A percentile compares a stretch with the other conserved stretches of the same genome.
Evolutionary conservation across 1,140 invertebrate genomes (phyloP).

Genomic region (Drosophila truncata): DNA sequence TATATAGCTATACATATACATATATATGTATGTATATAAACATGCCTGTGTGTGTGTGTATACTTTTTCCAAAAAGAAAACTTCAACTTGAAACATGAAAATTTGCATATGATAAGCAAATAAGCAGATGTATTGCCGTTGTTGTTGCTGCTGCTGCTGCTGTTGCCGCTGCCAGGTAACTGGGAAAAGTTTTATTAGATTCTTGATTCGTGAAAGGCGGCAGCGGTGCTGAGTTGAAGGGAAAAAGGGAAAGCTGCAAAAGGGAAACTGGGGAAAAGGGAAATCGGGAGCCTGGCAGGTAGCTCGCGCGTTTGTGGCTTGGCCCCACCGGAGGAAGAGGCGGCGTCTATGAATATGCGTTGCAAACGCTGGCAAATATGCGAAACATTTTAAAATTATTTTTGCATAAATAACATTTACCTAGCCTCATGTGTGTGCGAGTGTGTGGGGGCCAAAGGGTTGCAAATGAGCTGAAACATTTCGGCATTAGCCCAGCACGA

Average conservation of each 20-base stretch:
- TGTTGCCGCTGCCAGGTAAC: slow-evolving; percentile 56
- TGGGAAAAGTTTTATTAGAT: slow-evolving; percentile 82
- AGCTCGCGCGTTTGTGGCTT: slow-evolving; percentile 63
- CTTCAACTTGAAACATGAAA: slow-evolving; percentile 76
- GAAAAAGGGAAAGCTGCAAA: slow-evolving; percentile 4
- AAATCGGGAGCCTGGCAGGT: slow-evolving; percentile 3
- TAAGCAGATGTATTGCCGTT: slow-evolving; percentile 62
- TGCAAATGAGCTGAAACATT: slow-evolving; percentile 69
- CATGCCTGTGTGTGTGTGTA: slow-evolving; percentile 23
- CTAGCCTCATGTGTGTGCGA: slow-evolving; percentile 31
- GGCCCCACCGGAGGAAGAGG: background rate
- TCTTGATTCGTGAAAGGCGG: slow-evolving; percentile 60
- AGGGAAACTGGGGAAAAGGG: background rate
- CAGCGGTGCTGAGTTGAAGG: background rate
- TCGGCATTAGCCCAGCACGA: slow-evolving; percentile 44
- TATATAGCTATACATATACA: slow-evolving; percentile 25
- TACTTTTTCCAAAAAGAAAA: slow-evolving; percentile 53
- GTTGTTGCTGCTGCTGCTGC: slow-evolving; percentile 24
- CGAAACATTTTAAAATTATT: slow-evolving; percentile 77
- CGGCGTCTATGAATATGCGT: slow-evolving; percentile 64
- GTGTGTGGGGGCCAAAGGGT: slow-evolving; percentile 56
- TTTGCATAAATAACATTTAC: slow-evolving; percentile 76
- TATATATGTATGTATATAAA: slow-evolving; percentile 3
- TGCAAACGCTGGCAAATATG: slow-evolving; percentile 67
- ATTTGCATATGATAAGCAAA: slow-evolving; percentile 84